Evolutionary conservation across 2,113 vertebrate genomes (phyloP).

Genomic region (Salvator merianae): DNA sequence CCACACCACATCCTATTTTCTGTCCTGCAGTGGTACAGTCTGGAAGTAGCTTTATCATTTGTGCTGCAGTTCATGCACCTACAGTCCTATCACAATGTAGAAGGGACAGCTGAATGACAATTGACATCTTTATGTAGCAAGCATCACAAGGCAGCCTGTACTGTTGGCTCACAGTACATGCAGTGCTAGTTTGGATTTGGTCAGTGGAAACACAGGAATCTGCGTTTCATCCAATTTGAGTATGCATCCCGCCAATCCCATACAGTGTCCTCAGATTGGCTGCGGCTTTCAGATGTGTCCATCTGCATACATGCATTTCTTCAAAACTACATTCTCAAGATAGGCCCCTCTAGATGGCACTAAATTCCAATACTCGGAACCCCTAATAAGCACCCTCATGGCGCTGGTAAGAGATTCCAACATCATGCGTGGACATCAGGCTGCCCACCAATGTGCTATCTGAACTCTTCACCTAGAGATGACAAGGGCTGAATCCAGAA

Average conservation of each 20-base stretch:
- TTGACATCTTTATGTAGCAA: not conserved
- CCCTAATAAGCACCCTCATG: too few relatives aligned
- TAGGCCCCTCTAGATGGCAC: too few relatives aligned
- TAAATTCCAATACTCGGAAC: too few relatives aligned
- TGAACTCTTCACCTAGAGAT: too few relatives aligned
- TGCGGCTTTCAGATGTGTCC: not conserved
- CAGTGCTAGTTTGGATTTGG: not conserved
- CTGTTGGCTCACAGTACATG: not conserved
- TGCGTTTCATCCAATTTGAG: not conserved
- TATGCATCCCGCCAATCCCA: not conserved
- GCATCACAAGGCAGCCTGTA: not conserved
- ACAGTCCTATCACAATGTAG: not conserved
- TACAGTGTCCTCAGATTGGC: not conserved
- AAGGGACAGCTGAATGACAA: not conserved
- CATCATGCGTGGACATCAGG: too few relatives aligned
- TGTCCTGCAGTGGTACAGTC: not conserved
- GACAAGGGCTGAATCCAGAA: too few relatives aligned
- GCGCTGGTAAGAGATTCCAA: too few relatives aligned
- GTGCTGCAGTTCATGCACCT: too few relatives aligned
- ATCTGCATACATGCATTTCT: too few relatives aligned
- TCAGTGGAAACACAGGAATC: not conserved
- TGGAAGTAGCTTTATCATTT: not conserved
- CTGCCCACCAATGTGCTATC: too few relatives aligned
- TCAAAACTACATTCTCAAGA: too few relatives aligned
- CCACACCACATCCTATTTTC: not conserved